Base-by-base conservation (phyloP, 2,797 vertebrate genomes). In the Botia kubotai region DNA sequence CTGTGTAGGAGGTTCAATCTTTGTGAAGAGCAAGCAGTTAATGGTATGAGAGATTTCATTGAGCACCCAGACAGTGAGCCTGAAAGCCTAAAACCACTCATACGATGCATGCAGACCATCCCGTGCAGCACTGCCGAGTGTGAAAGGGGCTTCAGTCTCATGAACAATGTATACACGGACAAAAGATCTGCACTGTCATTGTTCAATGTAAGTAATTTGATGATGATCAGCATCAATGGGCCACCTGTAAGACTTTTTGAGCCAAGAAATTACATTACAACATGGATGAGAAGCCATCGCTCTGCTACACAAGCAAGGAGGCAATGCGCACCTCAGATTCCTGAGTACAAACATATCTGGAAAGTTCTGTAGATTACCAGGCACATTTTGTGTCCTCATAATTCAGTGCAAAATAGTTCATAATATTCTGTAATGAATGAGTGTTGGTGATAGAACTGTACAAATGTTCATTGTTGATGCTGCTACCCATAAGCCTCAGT, bases 91-190 rank as follows among this genome's bases (percentile, higher is more conserved):
- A 53, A 53, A 53, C 50, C 50, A 53, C 50, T 53, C 16, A 53
- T 53, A 17, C 50, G 4, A 53, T 53, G 50, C 50, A 53, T 53
- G 3, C 50, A 53, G 14, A 83, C 77, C 39, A 67, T 85, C 67
- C 81, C 75, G 77, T 80, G 80, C 69, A 84, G 81, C 57, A 83
- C 19, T 0, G 75, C 82, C 6, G 80, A 84, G 33, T 84, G 78
- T 82, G 79, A 85, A 85, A 83, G 67, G 66, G 79, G 79, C 4
- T 85, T 83, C 50, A 83, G 83, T 67, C 68, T 84, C 4, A 83
- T 79, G 80, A 86, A 83, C 53, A 84, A 72, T 73, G 8, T 79
- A 17, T 81, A 17, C 62, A 85, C 39, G 0, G 83, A 82, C 48
- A 79, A 85, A 19, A 69, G 62, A 72, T 4, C 77, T 58, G 5